Conservation (phyloP, 2,113 vertebrate species). For the Thamnophis sirtalis region DNA sequence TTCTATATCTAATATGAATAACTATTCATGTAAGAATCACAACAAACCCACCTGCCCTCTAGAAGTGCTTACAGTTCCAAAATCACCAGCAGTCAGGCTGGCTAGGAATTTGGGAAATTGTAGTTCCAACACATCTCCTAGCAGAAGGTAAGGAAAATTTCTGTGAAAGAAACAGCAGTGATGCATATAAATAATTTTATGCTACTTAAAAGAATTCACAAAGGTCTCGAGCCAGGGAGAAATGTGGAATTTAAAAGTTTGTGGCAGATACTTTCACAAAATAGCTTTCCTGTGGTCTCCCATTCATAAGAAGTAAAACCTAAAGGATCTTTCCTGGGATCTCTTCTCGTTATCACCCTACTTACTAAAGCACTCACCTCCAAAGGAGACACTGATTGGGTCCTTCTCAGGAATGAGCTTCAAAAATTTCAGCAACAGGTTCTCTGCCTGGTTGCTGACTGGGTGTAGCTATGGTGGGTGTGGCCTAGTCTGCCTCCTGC, state of each 20-base stretch:
- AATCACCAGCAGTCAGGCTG: background rate
- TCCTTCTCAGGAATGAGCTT: background rate
- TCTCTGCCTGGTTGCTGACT: too few species aligned
- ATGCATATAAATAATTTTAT: background rate
- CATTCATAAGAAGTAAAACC: background rate
- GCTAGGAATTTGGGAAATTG: background rate
- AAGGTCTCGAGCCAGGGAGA: background rate
- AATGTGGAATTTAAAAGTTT: background rate
- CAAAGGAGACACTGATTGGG: background rate
- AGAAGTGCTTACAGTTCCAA: background rate
- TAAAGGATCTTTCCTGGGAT: background rate
- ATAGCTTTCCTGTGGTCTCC: background rate
- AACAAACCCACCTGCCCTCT: background rate
- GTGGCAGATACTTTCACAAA: background rate
- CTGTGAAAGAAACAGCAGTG: background rate
- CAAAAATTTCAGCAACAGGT: too few species aligned
- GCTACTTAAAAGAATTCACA: background rate
- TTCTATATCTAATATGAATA: background rate
- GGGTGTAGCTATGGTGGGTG: too few species aligned
- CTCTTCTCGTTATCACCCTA: background rate
- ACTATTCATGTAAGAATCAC: background rate
- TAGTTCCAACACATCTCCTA: background rate
- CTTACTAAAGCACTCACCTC: background rate
- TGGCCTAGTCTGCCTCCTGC: too few species aligned
- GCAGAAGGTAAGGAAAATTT: background rate